These are phyloP conservation scores for Fissipunctia ypsillon DNA, from an alignment of 2,888 invertebrate genomes.

Conservation along the genomic window DNA sequence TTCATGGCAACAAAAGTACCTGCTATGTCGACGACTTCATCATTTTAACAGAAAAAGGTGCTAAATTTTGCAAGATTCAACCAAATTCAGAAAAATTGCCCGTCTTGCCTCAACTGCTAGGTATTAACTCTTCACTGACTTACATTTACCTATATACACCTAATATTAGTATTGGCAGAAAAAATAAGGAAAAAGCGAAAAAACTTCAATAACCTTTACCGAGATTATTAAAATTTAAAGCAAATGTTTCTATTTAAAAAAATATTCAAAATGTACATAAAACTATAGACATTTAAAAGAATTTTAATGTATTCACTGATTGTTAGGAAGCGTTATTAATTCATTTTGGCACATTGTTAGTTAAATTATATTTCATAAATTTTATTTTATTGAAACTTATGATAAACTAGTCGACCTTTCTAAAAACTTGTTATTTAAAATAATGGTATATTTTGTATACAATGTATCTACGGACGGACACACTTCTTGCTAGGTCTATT, in stretches of 20 bases:
- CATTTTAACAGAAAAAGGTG: neutral
- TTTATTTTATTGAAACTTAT: conserved; percentile 33
- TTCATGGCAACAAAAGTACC: neutral
- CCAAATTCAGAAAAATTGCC: conserved; percentile 8
- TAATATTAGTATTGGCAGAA: conserved; percentile 65
- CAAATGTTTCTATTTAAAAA: conserved; percentile 30
- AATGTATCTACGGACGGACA: conserved; percentile 22
- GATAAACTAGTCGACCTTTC: conserved; percentile 34
- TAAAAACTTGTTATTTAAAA: conserved; percentile 52
- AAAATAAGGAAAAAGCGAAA: conserved; percentile 36
- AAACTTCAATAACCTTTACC: conserved; percentile 39
- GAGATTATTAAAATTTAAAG: conserved; percentile 37
- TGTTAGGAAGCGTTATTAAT: conserved; percentile 69
- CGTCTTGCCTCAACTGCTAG: conserved; percentile 87
- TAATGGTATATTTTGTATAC: conserved; percentile 62
- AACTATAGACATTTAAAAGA: conserved; percentile 32
- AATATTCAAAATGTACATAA: conserved; percentile 48
- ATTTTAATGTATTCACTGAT: conserved; percentile 49
- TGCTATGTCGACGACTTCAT: neutral
- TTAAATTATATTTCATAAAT: conserved; percentile 57
- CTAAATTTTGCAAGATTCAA: neutral
- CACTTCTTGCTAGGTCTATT: conserved; percentile 20
- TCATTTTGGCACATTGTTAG: conserved; percentile 83
- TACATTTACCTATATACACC: conserved; percentile 72
- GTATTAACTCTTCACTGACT: conserved; percentile 72